phyloP scores from a whole-genome alignment of 2,888 invertebrate genomes.

The Nomada fucata region DNA sequence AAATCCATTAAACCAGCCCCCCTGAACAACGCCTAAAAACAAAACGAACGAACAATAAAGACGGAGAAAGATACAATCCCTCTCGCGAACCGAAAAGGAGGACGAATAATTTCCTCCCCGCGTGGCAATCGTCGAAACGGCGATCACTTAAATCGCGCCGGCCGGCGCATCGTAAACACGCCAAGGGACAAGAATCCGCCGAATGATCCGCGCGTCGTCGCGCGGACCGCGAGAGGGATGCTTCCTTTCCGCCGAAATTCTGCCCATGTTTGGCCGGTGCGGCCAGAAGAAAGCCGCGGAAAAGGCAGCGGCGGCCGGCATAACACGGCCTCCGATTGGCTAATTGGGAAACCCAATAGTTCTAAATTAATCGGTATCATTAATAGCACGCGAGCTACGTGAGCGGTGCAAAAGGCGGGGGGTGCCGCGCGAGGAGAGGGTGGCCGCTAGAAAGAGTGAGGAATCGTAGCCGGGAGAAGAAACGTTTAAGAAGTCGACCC shows the following conservation, averaged over 20 bases:
- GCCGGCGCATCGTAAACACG: not conserved
- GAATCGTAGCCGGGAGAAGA: constrained; percentile 72
- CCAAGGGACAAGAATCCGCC: not conserved
- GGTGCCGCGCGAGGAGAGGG: constrained; percentile 59
- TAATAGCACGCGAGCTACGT: constrained; percentile 78
- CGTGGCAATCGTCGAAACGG: too few species aligned
- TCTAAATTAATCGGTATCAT: constrained; percentile 84
- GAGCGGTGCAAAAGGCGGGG: constrained; percentile 54
- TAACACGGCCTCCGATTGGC: constrained; percentile 80
- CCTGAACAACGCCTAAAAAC: too few species aligned
- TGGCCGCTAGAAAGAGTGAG: constrained; percentile 70
- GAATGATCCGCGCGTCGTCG: not conserved
- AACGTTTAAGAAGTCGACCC: constrained; percentile 83
- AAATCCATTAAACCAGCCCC: too few species aligned
- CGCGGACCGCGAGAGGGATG: constrained; percentile 19
- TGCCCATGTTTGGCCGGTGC: constrained; percentile 66
- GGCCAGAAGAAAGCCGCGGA: constrained; percentile 62
- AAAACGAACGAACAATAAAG: too few species aligned
- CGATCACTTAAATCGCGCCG: not conserved
- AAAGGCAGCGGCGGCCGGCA: constrained; percentile 55
- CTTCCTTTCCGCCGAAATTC: constrained; percentile 54
- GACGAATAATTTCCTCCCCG: too few species aligned
- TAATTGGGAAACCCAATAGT: constrained; percentile 84
- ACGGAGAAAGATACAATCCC: too few species aligned
- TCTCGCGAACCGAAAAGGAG: too few species aligned